Percentiles rank a stretch among this genome's conserved stretches.
phyloP scores from a whole-genome alignment of 2,797 vertebrate genomes.

The Distichodus sexfasciatus region DNA sequence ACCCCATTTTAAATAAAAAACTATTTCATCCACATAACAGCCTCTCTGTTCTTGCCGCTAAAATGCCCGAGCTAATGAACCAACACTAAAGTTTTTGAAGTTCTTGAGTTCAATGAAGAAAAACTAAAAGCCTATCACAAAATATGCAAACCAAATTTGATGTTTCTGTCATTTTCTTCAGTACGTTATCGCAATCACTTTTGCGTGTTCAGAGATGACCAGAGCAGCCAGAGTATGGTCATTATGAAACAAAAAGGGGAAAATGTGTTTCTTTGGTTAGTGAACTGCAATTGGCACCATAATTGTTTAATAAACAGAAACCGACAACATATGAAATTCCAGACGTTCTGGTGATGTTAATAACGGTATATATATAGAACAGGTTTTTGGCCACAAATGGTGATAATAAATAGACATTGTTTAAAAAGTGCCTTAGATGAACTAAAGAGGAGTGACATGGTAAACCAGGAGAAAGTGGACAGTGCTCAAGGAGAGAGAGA shows the following conservation, averaged over 20 bases:
- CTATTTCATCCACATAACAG: background rate
- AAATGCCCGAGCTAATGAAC: constrained; percentile 16
- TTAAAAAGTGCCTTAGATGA: constrained; percentile 35
- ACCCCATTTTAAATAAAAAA: constrained; percentile 3
- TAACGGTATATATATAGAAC: constrained; percentile 1
- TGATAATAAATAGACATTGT: constrained; percentile 44
- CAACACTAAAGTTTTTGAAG: too few species aligned
- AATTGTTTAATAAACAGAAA: constrained; percentile 19
- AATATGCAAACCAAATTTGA: too few species aligned
- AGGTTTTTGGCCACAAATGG: constrained; percentile 20
- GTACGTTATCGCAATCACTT: too few species aligned
- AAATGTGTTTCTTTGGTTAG: constrained; percentile 34
- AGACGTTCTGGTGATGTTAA: background rate
- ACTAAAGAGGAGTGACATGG: constrained; percentile 6
- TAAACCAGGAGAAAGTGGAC: constrained; percentile 24
- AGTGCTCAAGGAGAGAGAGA: constrained; percentile 29
- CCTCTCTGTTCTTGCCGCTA: background rate
- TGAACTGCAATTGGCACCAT: constrained; percentile 24
- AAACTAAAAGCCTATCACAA: too few species aligned
- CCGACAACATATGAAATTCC: background rate
- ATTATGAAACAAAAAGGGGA: background rate
- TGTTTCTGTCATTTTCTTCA: too few species aligned
- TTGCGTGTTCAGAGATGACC: background rate
- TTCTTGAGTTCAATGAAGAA: too few species aligned
- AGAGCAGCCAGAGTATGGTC: background rate